phyloP scores from a whole-genome alignment of 2,888 invertebrate species.

The Ecliptopera silaceata region DNA sequence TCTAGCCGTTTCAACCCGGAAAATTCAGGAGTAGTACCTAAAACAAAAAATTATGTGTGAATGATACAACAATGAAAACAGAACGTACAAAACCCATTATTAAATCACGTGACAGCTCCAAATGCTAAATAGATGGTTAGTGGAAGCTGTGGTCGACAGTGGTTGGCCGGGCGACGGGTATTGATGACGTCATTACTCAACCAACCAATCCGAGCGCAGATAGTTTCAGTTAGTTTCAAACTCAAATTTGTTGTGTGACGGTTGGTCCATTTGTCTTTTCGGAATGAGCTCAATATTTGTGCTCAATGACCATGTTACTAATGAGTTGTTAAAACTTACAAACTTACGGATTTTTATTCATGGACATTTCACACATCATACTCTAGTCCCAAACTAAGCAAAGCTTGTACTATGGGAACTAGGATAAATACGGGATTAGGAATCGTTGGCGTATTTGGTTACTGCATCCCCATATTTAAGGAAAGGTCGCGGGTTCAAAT shows the following conservation, averaged over 20 bases:
- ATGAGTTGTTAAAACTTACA: not conserved
- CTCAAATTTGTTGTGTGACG: conserved; percentile 62
- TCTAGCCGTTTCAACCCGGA: no score
- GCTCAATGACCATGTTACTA: conserved; percentile 8
- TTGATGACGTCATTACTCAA: conserved; percentile 77
- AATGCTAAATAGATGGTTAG: conserved; percentile 33
- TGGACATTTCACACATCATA: no score
- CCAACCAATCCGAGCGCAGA: conserved; percentile 69
- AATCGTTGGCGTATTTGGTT: no score
- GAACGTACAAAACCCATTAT: conserved; percentile 34
- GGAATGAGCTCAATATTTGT: conserved; percentile 23
- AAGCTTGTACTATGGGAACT: no score
- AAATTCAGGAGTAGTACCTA: no score
- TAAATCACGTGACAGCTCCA: conserved; percentile 42
- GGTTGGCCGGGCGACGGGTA: conserved; percentile 69
- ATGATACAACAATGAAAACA: not conserved
- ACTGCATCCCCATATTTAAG: no score
- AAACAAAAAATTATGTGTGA: not conserved
- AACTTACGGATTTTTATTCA: no score
- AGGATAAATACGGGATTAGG: no score
- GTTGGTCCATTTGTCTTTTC: conserved; percentile 29
- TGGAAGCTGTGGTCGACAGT: conserved; percentile 48
- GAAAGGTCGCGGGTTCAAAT: no score
- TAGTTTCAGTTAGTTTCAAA: conserved; percentile 72
- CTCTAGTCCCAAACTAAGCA: no score